Evolutionary conservation across 2,113 vertebrate species (phyloP), one percentile per base, ranked within the genome.

Genomic region (Cephalopholis sonnerati): DNA sequence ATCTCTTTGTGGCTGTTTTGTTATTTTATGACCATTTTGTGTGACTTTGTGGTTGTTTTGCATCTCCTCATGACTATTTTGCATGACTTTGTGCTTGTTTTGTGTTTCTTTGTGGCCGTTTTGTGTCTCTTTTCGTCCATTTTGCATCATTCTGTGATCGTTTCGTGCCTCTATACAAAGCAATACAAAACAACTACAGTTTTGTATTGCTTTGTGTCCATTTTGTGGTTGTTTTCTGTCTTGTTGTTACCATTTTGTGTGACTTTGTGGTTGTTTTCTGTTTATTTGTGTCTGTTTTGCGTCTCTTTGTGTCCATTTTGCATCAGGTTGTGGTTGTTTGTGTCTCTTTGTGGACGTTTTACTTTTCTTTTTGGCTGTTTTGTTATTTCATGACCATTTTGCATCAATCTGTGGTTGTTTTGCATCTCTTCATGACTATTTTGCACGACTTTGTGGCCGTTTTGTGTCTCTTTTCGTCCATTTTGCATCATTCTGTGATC

Each of bases 391-490:
- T 39, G 25, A 29, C 24, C 16, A 13, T 71, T 72, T 32, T 25
- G 36, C 18, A 32, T 77, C 32, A 67, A 1, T 54, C 41, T 41
- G 48, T n/a, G 22, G 27, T 32, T 2, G 7, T 29, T 20, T 51
- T 29, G 2, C 6, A 5, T 50, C 6, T 18, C 9, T 10, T 54
- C n/a, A 24, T 41, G 25, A 32, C 25, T 11, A 17, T 72, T 66
- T 24, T 25, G 32, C 17, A 32, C 72, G 24, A 62, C 3, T 53
- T 48, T 41, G 44, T 58, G 54, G 54, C 46, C 5, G n/a, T 69
- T 84, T 79, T 68, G 69, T 39, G 27, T 68, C 20, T 48, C 10
- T 59, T 44, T 57, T 5, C 59, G 46, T 7, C 58, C 17, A 11
- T 55, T 66, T 83, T 50, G 32, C 0, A 2, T 24, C 3, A 1